A percentile compares a stretch with the other conserved stretches of the same genome.
phyloP scores from a whole-genome alignment of 2,797 vertebrate species.

The Lagorchestes hirsutus region DNA sequence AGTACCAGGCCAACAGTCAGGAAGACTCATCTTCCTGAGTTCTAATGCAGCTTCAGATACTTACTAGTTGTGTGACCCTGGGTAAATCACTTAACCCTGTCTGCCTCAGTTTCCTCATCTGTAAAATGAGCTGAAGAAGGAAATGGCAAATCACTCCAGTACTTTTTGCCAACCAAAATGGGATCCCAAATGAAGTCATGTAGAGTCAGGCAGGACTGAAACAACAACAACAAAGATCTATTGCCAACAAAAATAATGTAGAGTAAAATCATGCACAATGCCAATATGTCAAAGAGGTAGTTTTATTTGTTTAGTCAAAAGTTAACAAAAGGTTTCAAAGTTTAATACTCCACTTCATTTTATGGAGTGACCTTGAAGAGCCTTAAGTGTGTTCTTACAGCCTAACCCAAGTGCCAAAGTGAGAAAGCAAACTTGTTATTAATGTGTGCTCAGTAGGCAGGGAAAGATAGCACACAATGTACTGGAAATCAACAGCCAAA shows the following conservation, averaged over 20 bases:
- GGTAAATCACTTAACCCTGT: neutral
- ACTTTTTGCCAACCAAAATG: neutral
- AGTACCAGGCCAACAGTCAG: neutral
- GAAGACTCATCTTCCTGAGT: neutral
- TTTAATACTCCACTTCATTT: conserved; percentile 56
- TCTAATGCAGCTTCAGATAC: neutral
- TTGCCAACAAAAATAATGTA: conserved; percentile 60
- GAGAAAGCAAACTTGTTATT: conserved; percentile 53
- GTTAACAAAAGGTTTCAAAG: conserved; percentile 28
- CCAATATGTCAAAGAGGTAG: conserved; percentile 21
- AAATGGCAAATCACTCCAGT: neutral
- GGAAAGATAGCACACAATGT: neutral
- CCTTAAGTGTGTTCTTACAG: conserved; percentile 43
- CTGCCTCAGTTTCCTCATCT: neutral
- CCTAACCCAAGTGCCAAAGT: rapidly evolving
- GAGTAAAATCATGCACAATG: conserved; percentile 33
- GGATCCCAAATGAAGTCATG: neutral
- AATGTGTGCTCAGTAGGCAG: neutral
- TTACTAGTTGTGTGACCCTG: neutral
- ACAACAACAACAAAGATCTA: conserved; percentile 6
- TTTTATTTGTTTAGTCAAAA: conserved; percentile 46
- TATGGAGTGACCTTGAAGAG: neutral
- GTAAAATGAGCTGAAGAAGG: neutral
- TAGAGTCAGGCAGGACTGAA: neutral
- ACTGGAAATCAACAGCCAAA: neutral